Percentiles rank a stretch among this genome's conserved stretches.
Conservation (phyloP, 1,140 invertebrate genomes). For the Pseudomyrmex pallidus region DNA sequence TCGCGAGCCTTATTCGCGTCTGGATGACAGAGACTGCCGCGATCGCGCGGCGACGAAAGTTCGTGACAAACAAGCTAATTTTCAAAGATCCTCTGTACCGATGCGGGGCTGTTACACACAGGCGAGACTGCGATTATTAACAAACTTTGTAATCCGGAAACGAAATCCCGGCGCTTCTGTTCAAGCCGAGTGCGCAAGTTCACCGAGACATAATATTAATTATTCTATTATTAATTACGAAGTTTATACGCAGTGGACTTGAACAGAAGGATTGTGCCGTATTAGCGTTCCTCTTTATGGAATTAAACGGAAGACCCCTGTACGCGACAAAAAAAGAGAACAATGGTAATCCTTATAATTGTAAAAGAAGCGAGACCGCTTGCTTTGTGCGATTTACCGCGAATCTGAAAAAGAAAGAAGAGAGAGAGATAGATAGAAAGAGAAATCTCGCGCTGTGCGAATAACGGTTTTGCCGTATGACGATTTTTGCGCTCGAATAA, state of each 20-base stretch:
- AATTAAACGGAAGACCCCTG: constrained; percentile 33
- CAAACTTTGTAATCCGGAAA: constrained; percentile 49
- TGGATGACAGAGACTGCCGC: too few relatives aligned
- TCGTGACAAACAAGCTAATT: constrained; percentile 48
- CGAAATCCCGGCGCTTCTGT: not conserved
- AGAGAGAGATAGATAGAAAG: not conserved
- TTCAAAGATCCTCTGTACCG: constrained; percentile 26
- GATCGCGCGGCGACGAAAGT: constrained; percentile 1
- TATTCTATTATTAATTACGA: constrained; percentile 58
- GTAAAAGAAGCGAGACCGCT: constrained; percentile 5
- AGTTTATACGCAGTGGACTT: constrained; percentile 31
- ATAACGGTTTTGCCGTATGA: not conserved
- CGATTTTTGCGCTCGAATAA: not conserved
- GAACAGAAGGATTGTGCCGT: constrained; percentile 12
- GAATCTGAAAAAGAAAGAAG: not conserved
- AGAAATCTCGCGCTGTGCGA: not conserved
- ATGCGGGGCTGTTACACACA: not conserved
- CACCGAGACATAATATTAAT: constrained; percentile 11
- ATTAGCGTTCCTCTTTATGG: not conserved
- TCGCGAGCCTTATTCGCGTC: not conserved
- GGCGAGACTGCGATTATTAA: constrained; percentile 37
- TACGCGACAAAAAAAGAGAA: constrained; percentile 15
- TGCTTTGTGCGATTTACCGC: constrained; percentile 40
- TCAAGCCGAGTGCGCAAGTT: not conserved
- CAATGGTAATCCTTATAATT: constrained; percentile 28